Evolutionary conservation across 2,888 invertebrate genomes (phyloP), one percentile per base, ranked within the genome.

Genomic region (Caenorhabditis virilis): DNA sequence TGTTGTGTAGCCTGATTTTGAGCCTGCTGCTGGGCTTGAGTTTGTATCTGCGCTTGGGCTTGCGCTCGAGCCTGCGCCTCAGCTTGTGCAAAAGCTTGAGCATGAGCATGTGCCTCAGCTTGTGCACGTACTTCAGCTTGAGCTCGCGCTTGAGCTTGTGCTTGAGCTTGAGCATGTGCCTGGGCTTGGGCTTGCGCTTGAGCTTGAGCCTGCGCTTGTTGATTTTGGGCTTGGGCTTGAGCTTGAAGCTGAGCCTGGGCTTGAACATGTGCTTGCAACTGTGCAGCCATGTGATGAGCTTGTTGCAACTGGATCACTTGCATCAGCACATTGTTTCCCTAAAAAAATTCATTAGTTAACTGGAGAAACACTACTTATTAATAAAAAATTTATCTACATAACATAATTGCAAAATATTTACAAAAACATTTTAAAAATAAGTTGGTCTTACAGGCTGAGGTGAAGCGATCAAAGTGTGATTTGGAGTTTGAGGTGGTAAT

Each of bases 71-170:
- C 30, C 30, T 30, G 30, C 16, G 27, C 22, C 6, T 16, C 36
- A 15, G 45, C 36, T 23, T 60, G 69, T 36, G 54, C 48, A 26
- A 43, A 53, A 33, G 55, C 59, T 39, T 39, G 53, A 4, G 16
- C 18, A 11, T 39, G 39, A 11, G 16, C 23, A n/a, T 42, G 42
- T 23, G 7, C 13, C 42, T 42, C 20, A 6, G 3, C 5, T 20
- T 39, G 39, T n/a, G 18, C 20, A 39, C 35, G 55, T 4, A 39
- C 25, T 23, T 43, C 54, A n/a, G 27, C 38, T 27, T 26, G 60
- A 7, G 15, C 16, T 20, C n/a, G 38, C 11, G 23, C 15, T 20
- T 52, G 39, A 6, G 23, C 2, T 7, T 26, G 16, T 41, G 18
- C 26, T 18, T 41, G 52, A 26, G 41, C 25, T 23, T 42, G 26